Conservation (phyloP, 2,113 vertebrate species). For the Odocoileus virginianus region DNA sequence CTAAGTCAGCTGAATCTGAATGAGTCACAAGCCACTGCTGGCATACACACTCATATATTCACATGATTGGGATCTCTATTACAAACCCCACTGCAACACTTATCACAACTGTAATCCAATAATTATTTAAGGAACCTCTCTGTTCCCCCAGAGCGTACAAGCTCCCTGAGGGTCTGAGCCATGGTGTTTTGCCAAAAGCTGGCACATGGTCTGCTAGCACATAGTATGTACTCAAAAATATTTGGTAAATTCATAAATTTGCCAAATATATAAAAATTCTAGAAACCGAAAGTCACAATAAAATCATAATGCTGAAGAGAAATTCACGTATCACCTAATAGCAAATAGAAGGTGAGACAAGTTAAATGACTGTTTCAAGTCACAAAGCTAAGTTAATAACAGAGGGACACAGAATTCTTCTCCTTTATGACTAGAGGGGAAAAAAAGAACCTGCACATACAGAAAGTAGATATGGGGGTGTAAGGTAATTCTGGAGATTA, state of each 20-base stretch:
- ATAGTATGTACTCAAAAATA: not conserved
- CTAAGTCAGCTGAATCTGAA: not conserved
- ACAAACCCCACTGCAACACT: not conserved
- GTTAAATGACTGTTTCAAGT: not conserved
- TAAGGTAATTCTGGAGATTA: conserved; percentile 33
- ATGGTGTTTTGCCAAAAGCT: not conserved
- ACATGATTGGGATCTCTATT: not conserved
- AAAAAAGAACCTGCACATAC: not conserved
- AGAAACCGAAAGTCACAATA: not conserved
- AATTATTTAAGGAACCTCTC: not conserved
- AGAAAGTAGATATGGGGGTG: not conserved
- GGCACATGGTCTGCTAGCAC: not conserved
- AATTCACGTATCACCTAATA: not conserved
- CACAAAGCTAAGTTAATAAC: not conserved
- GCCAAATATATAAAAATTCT: not conserved
- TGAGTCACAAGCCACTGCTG: not conserved
- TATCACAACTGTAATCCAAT: not conserved
- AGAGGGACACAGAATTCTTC: not conserved
- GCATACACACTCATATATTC: not conserved
- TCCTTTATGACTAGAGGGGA: not conserved
- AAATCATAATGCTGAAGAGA: not conserved
- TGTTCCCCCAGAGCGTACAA: not conserved
- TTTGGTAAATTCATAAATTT: not conserved
- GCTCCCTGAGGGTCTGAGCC: not conserved
- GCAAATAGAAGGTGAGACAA: not conserved